These are phyloP conservation scores for Junonia oenone DNA, from an alignment of 2,888 invertebrate genomes.

Conservation along the genomic window DNA sequence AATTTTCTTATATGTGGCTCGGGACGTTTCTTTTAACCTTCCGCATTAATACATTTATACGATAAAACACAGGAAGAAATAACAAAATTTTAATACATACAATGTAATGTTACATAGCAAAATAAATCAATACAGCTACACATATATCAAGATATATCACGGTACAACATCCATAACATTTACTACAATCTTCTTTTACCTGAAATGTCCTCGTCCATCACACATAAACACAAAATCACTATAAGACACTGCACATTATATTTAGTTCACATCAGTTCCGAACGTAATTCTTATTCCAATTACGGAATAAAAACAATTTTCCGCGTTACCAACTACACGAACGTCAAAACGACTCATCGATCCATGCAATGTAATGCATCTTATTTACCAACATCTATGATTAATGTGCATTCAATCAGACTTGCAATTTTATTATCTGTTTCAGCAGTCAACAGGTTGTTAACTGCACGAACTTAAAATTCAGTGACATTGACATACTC, in stretches of 20 bases:
- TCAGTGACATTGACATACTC: neutral
- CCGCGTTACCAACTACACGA: neutral
- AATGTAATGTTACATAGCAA: neutral
- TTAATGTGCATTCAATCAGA: neutral
- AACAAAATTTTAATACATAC: neutral
- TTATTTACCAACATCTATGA: neutral
- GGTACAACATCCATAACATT: neutral
- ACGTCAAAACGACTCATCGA: neutral
- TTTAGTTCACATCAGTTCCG: neutral
- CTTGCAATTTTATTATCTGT: neutral
- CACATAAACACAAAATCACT: neutral
- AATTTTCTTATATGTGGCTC: constrained; percentile 72
- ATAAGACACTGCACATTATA: neutral
- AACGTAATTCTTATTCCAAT: neutral
- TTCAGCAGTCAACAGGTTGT: neutral
- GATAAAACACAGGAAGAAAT: neutral
- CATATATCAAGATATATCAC: too few species aligned
- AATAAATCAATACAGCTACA: neutral
- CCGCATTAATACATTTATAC: neutral
- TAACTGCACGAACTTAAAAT: neutral
- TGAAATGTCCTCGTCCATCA: neutral
- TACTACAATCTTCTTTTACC: neutral
- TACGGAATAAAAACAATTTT: neutral
- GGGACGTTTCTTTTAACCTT: constrained; percentile 12
- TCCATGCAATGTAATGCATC: neutral